Conservation (phyloP, 2,113 vertebrate genomes). For the Fulmarus glacialis region DNA sequence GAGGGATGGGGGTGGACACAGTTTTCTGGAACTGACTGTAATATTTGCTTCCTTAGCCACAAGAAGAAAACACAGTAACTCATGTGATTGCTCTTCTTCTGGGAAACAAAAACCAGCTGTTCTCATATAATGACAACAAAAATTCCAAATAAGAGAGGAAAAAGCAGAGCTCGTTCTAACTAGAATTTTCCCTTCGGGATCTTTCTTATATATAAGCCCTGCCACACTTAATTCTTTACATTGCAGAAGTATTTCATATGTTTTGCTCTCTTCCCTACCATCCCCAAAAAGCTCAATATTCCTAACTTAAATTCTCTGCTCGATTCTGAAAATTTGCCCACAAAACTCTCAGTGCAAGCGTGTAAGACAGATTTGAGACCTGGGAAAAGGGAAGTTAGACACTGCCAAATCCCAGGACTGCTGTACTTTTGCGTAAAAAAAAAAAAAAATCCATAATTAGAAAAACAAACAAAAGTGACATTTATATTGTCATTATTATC, state of each 20-base stretch:
- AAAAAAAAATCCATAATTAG: background rate
- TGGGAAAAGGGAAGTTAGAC: background rate
- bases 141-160: background rate
- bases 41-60: background rate
- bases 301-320: background rate
- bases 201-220: background rate
- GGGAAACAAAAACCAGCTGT: conserved; percentile 3
- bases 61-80: background rate
- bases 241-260: background rate
- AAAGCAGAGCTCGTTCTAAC: background rate
- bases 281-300: background rate
- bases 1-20: background rate
- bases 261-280: background rate
- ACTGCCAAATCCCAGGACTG: background rate
- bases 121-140: background rate
- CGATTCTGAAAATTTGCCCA: background rate
- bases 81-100: background rate
- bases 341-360: background rate
- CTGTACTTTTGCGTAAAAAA: background rate
- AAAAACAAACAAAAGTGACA: background rate
- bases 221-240: background rate
- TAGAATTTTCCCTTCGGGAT: background rate
- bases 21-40: background rate
- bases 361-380: background rate
- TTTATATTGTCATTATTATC: background rate